Conservation (phyloP, 2,888 invertebrate species). For the Pollenia amentaria region DNA sequence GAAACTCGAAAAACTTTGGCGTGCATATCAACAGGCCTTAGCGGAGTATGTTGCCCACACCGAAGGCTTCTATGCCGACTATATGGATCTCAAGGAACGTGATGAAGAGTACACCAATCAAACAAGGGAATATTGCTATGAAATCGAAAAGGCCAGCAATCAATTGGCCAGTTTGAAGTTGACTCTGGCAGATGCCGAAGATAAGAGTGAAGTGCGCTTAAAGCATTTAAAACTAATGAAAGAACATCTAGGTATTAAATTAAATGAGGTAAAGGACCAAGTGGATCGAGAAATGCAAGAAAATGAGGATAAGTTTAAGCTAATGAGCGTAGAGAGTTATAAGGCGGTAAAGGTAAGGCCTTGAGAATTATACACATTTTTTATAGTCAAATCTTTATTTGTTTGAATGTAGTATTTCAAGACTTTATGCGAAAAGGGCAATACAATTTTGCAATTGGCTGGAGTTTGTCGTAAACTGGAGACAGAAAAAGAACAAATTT, state of each 20-base stretch:
- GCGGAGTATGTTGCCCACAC: conserved; percentile 83
- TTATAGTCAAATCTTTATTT: not conserved
- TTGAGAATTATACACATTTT: not conserved
- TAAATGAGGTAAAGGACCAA: conserved; percentile 86
- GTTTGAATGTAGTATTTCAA: conserved; percentile 85
- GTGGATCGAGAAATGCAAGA: conserved; percentile 85
- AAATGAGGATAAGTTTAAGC: conserved; percentile 86
- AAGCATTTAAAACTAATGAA: conserved; percentile 85
- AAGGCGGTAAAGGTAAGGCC: conserved; percentile 80
- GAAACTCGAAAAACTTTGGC: conserved; percentile 85
- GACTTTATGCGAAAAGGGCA: conserved; percentile 86
- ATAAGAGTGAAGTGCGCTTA: conserved; percentile 84
- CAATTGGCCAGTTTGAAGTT: conserved; percentile 84
- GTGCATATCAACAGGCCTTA: conserved; percentile 83
- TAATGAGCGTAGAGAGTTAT: conserved; percentile 88
- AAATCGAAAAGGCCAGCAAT: conserved; percentile 82
- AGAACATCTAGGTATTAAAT: conserved; percentile 85
- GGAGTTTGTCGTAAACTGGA: conserved; percentile 89
- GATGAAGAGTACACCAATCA: conserved; percentile 83
- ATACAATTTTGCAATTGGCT: conserved; percentile 87
- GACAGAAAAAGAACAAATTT: conserved; percentile 86
- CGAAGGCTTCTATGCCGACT: conserved; percentile 84
- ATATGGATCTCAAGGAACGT: conserved; percentile 84
- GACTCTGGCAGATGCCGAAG: conserved; percentile 85
- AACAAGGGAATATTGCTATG: conserved; percentile 83